Evolutionary conservation across 2,888 invertebrate species (phyloP).

Genomic region (Papilio protenor): DNA sequence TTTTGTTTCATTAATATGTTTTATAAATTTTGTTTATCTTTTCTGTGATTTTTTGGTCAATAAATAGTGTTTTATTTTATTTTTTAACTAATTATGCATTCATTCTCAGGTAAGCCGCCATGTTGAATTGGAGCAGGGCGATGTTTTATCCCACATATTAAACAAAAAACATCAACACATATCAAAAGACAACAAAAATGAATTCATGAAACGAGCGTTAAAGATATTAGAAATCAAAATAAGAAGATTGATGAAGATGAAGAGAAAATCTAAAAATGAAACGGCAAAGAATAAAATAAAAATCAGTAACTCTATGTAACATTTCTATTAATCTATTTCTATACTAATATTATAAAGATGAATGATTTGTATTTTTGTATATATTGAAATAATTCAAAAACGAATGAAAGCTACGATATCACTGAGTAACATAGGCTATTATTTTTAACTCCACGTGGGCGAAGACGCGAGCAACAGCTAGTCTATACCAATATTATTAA

Average conservation of each 20-base stretch:
- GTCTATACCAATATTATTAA: too few species aligned
- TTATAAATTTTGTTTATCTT: too few species aligned
- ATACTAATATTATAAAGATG: too few species aligned
- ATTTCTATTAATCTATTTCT: neutral
- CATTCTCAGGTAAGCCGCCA: conserved; percentile 33
- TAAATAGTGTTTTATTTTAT: too few species aligned
- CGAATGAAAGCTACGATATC: too few species aligned
- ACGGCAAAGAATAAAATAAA: neutral
- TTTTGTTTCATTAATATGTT: too few species aligned
- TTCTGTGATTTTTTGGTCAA: too few species aligned
- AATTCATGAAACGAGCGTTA: conserved; percentile 26
- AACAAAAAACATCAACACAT: conserved; percentile 8
- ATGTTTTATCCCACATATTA: conserved; percentile 26
- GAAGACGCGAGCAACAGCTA: too few species aligned
- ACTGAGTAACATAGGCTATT: too few species aligned
- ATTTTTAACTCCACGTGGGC: too few species aligned
- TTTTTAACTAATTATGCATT: neutral
- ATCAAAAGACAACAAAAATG: neutral
- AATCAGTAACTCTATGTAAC: neutral
- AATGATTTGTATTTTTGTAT: too few species aligned
- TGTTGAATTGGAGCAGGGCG: neutral
- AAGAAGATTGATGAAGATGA: conserved; percentile 30
- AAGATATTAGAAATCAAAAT: conserved; percentile 36
- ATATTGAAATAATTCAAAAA: too few species aligned
- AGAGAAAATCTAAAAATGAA: conserved; percentile 4